Base-by-base conservation (phyloP, 1,140 invertebrate genomes). In the Hormaphis cornu region DNA sequence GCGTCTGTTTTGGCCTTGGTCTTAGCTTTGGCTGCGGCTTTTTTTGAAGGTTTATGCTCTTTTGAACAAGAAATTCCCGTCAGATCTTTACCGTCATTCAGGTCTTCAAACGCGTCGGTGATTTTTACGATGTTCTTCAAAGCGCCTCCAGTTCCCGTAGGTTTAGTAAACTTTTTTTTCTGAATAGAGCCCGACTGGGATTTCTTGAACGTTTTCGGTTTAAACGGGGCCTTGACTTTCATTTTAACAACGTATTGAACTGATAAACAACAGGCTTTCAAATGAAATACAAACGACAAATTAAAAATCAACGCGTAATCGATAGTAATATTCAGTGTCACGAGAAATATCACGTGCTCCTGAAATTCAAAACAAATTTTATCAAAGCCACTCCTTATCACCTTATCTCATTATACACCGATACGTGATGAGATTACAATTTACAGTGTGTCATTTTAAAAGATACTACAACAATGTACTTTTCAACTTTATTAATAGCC, bases 101-200 rank as follows among this genome's bases (percentile, higher is more conserved):
- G 12, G 0, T 50, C 61, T 48, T 66, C 61, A 50, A 66, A 66
- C 4, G 44, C 44, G 33, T 66, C 61, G 7, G 61, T 35, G 5
- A 66, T 48, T 35, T 66, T 66, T 2, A 66, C 61, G 18, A 66
- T 22, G 4, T 66, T 66, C 16, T 66, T 66, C 1, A 66, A 33
- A 66, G 40, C 61, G 22, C 61, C 28, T 2, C 26, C 28, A 5
- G 6, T 16, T 2, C 26, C 28, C 3, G 35, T 58, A 48, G 61
- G 44, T 66, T 66, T 66, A 0, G 44, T 50, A 48, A 48, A 20
- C 7, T 50, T 66, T 48, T 66, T 66, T 3, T 66, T 66, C n/a
- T 66, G 26, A 12, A 66, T 66, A 33, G 44, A 18, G 10, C 28
- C 18, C 0, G n/a, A 8, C 3, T 50, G 24, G 1, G 18, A 24